These are phyloP conservation scores for Falco biarmicus DNA, from an alignment of 2,797 vertebrate genomes.

Conservation along the genomic window DNA sequence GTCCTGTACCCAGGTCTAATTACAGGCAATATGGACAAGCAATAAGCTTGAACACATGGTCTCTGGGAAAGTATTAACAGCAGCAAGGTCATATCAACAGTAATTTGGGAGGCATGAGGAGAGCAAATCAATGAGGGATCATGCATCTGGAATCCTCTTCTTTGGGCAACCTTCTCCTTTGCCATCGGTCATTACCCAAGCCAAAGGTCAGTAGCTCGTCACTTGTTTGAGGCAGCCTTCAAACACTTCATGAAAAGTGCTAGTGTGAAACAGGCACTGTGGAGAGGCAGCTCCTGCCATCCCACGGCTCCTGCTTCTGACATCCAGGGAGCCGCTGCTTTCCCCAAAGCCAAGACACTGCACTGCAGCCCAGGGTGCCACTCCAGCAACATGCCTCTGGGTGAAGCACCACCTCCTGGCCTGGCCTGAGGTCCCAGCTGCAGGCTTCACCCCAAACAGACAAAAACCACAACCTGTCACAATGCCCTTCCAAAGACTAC, in stretches of 20 bases:
- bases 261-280: neutral
- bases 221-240: neutral
- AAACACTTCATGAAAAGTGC: neutral
- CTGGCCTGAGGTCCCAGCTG: neutral
- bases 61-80: neutral
- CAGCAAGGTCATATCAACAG: neutral
- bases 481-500: neutral
- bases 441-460: neutral
- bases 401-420: neutral
- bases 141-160: neutral
- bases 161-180: neutral
- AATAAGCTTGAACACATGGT: rapidly evolving
- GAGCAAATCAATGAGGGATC: neutral
- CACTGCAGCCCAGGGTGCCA: neutral
- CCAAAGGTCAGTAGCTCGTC: neutral
- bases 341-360: neutral
- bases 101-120: neutral
- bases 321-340: neutral
- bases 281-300: neutral
- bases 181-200: neutral
- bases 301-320: neutral
- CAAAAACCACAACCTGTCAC: neutral
- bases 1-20: neutral
- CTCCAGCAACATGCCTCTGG: rapidly evolving
- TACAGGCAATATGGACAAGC: neutral